Evolutionary conservation across 2,113 vertebrate species (phyloP).

Genomic region (Eulacestoma nigropectus): DNA sequence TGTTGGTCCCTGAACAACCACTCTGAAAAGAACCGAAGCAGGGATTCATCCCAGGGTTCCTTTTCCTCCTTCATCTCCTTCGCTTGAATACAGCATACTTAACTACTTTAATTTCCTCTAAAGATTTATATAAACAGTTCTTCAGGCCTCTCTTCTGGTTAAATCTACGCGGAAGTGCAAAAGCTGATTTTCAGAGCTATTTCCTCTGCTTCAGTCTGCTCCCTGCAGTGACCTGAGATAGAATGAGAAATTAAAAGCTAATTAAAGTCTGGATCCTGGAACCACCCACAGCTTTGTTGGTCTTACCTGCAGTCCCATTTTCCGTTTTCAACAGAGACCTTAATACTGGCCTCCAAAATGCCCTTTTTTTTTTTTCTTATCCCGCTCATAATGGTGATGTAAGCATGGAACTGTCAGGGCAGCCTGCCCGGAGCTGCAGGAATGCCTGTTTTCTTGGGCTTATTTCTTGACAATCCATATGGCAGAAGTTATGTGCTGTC

Average conservation of each 20-base stretch:
- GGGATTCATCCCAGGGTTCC: constrained; percentile 26
- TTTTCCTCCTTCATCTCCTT: neutral
- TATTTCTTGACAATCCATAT: neutral
- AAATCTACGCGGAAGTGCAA: neutral
- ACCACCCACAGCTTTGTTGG: neutral
- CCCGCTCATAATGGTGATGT: neutral
- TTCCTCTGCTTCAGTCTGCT: neutral
- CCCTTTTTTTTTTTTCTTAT: neutral
- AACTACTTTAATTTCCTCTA: constrained; percentile 17
- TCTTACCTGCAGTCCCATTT: neutral
- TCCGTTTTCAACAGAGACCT: neutral
- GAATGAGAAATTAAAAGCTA: neutral
- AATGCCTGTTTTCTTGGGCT: neutral
- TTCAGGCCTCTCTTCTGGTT: neutral
- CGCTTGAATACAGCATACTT: neutral
- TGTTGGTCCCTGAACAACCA: neutral
- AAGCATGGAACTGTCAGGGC: neutral
- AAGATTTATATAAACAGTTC: constrained; percentile 9
- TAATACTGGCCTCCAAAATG: neutral
- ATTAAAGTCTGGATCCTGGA: neutral
- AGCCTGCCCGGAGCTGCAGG: neutral
- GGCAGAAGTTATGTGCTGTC: neutral
- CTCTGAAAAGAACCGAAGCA: constrained; percentile 17
- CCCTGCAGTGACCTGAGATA: neutral
- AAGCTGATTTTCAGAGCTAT: neutral